Evolutionary conservation across 2,888 invertebrate genomes (phyloP), one percentile per base, ranked within the genome.

Genomic region (Pristionchus exspectatus): DNA sequence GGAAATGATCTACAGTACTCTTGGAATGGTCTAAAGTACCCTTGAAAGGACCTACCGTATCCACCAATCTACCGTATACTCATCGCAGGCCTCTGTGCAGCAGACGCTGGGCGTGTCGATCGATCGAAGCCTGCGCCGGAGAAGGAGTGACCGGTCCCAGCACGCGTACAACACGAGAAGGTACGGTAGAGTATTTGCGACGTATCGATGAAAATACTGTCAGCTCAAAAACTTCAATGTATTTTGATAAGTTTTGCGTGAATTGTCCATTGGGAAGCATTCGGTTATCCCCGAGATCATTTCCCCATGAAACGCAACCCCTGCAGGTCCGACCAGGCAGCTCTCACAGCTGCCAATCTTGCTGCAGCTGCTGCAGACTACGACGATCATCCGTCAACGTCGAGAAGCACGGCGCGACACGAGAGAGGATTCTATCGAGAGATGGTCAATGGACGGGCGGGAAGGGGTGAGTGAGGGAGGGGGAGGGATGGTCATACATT

Each of bases 131-230:
- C 56, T 44, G 21, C 30, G 85, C 7, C 18, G 85, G 30, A 12
- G 63, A 10, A n/a, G 9, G 50, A 85, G 30, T 21, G 63, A 59
- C 38, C 12, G 9, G n/a, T 30, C 24, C 63, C 33, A 24, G 18
- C 85, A 59, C 33, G 56, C 66, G 16, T 85, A 85, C 85, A 85
- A 85, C 59, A 85, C 85, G 85, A 59, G 85, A 24, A 85, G 85
- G 85, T 85, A n/a, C 18, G 84, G 33, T 21, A n/a, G 59, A 24
- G 18, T 18, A 50, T 44, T 44, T 83, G 7, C 14, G 14, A 7
- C 5, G 24, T 30, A 74, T 63, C n/a, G 63, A 63, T 38, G 66
- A 10, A 10, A 66, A 66, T 84, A n/a, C 30, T 24, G 4, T n/a
- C 72, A 72, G 12, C 12, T 72, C 30, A 16, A n/a, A 9, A n/a